Conservation (phyloP, 2,113 vertebrate species). For the Amblyornis subalaris region DNA sequence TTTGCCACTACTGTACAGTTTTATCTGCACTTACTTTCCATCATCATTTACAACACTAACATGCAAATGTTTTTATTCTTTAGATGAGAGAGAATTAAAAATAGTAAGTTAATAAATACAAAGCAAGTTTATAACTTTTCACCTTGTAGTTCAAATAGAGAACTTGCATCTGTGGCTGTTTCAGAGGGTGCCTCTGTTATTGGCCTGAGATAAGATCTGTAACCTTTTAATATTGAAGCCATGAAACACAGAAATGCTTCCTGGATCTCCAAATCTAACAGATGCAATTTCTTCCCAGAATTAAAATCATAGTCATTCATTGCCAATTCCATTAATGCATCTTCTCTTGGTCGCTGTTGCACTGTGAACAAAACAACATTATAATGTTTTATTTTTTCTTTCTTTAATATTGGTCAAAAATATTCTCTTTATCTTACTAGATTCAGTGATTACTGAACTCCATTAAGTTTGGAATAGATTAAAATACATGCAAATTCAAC, state of each 20-base stretch:
- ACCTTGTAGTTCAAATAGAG: conserved; percentile 97
- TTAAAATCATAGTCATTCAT: conserved; percentile 89
- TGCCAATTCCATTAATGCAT: conserved; percentile 85
- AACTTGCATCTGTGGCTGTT: conserved; percentile 93
- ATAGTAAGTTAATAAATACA: not conserved
- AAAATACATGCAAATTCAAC: not conserved
- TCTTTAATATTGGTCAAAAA: not conserved
- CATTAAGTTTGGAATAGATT: not conserved
- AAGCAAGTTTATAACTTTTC: not conserved
- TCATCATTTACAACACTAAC: not conserved
- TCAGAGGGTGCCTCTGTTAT: conserved; percentile 97
- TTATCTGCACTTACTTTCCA: not conserved
- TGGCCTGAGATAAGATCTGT: conserved; percentile 90
- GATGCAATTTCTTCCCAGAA: conserved; percentile 86
- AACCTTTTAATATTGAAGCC: conserved; percentile 96
- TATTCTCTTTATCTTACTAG: not conserved
- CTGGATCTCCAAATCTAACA: conserved; percentile 95
- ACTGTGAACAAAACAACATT: conserved; percentile 71
- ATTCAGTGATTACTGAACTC: not conserved
- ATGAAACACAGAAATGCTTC: conserved; percentile 96
- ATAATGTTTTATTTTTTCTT: not conserved
- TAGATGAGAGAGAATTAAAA: not conserved
- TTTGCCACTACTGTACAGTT: not conserved
- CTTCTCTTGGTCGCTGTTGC: conserved; percentile 88
- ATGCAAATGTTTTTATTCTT: not conserved